Evolutionary conservation across 2,113 vertebrate genomes (phyloP).

Genomic region (Lonchura striata): DNA sequence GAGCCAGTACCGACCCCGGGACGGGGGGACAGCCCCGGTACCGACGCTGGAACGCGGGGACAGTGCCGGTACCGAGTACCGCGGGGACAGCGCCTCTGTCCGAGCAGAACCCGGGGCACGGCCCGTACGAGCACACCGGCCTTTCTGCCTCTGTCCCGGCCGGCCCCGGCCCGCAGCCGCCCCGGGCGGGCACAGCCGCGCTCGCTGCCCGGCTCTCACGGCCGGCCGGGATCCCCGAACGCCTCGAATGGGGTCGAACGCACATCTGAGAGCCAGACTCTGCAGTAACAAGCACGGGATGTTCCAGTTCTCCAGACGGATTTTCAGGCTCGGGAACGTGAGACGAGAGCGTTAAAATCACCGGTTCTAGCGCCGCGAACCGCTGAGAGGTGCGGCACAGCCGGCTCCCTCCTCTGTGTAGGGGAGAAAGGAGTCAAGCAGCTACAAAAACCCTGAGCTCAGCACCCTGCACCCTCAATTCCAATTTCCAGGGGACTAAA

Average conservation of each 20-base stretch:
- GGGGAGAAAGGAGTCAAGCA: neutral
- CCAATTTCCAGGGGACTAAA: neutral
- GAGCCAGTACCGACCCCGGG: too few relatives aligned
- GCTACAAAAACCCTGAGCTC: neutral
- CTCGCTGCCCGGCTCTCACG: neutral
- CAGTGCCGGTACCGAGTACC: too few relatives aligned
- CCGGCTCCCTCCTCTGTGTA: too few relatives aligned
- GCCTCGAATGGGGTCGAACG: fast-evolving
- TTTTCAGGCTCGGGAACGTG: fast-evolving
- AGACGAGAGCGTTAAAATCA: neutral
- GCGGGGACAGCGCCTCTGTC: neutral
- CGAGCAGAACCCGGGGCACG: neutral
- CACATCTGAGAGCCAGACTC: fast-evolving
- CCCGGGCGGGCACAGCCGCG: neutral
- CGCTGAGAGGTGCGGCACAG: too few relatives aligned
- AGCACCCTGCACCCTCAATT: neutral
- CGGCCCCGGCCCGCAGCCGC: neutral
- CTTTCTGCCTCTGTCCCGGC: too few relatives aligned
- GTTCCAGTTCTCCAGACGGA: fast-evolving
- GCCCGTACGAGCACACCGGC: neutral
- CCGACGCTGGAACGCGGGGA: too few relatives aligned
- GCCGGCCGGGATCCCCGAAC: fast-evolving
- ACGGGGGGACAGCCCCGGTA: too few relatives aligned
- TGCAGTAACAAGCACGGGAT: too few relatives aligned
- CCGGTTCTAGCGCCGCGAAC: neutral